Base-by-base conservation (phyloP, 2,797 vertebrate genomes). In the Melanotaenia trifasciata region DNA sequence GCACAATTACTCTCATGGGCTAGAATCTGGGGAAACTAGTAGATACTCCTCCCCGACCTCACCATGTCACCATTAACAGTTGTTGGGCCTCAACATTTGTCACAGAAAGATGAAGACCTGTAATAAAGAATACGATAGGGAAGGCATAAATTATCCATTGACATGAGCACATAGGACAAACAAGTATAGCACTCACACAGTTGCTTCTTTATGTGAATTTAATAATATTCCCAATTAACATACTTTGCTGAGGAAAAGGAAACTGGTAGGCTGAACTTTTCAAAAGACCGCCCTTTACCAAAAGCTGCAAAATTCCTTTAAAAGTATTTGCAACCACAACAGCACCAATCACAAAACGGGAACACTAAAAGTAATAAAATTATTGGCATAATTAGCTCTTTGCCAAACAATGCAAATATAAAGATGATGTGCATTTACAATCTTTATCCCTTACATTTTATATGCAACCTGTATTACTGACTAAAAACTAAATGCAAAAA, bases 1-100 rank as follows among this genome's bases (percentile, higher is more conserved):
- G 89, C 80, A 72, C 81, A 87, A 80, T 73, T 68, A 89, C 87
- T 84, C 76, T 94, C 94, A 95, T 95, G 89, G 89, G 93, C 90
- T 74, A 85, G 80, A 78, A 76, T 73, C 88, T 72, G 68, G 80
- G 62, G 66, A 72, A 26, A 68, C 65, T 60, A 30, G 72, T 76
- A n/a, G 64, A 54, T 79, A 66, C 67, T 67, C 64, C 60, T 58
- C 59, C 62, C 40, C 11, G 60, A 72, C 80, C 79, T 87, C 82
- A 28, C 64, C 73, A 87, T 0, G 79, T 85, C 74, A 80, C 87
- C 90, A 84, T 80, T 90, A 92, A 85, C 80, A 90, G 84, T 32
- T 45, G 58, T 54, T 51, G 20, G 78, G 74, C 79, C 82, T 90
- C 84, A 68, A 89, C 94, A 95, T 95, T 74, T 85, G 87, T 76